Percentiles rank a stretch among this genome's conserved stretches.
These are phyloP conservation scores for Heliconius eleuchia DNA, from an alignment of 1,140 invertebrate species.

Conservation along the genomic window DNA sequence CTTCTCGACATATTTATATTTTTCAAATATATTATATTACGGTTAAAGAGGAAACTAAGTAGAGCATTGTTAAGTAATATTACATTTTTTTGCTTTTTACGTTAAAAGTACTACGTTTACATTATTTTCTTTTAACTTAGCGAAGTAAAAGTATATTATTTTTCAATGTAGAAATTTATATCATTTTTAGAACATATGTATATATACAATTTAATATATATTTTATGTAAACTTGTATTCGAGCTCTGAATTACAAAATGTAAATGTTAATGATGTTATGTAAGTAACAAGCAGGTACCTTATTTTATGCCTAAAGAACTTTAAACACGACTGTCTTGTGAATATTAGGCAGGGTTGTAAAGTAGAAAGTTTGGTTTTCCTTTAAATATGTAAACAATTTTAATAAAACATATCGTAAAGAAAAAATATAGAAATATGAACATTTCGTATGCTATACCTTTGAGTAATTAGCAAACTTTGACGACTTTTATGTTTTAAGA, in stretches of 20 bases:
- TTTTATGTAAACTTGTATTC: not conserved
- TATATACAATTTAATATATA: not conserved
- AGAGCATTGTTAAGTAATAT: not conserved
- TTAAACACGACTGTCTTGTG: slow-evolving; percentile 6
- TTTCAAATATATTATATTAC: not conserved
- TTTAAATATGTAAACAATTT: not conserved
- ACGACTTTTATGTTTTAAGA: not conserved
- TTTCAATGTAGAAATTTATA: not conserved
- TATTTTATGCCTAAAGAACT: slow-evolving; percentile 1
- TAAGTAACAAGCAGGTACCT: slow-evolving; percentile 9
- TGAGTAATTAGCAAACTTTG: no score
- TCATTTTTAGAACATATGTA: not conserved
- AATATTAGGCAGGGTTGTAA: slow-evolving; percentile 13
- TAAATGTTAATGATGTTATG: slow-evolving; percentile 15
- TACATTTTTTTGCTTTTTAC: slow-evolving; percentile 10
- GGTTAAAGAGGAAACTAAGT: not conserved
- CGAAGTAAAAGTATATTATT: not conserved
- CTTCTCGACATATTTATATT: not conserved
- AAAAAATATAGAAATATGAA: no score
- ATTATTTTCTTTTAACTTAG: slow-evolving; percentile 3
- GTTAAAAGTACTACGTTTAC: not conserved
- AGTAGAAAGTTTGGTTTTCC: not conserved
- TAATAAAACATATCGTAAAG: no score
- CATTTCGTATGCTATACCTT: no score
- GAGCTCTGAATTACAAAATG: not conserved